These are phyloP conservation scores for Pseudomyrmex dendroicus DNA, from an alignment of 1,140 invertebrate genomes.

Conservation along the genomic window DNA sequence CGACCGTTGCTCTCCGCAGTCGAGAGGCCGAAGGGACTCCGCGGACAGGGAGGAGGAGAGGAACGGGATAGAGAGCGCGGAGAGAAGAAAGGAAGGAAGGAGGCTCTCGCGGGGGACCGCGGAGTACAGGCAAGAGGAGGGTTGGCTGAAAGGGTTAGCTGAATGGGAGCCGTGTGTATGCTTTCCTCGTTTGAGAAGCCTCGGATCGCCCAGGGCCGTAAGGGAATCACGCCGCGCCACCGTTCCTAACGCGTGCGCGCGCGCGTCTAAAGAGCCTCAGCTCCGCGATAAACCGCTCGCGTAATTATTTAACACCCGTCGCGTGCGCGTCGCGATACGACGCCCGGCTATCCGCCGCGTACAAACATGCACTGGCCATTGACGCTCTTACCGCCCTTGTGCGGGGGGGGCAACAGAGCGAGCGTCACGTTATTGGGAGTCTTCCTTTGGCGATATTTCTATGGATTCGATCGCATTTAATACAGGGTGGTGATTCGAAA, in stretches of 20 bases:
- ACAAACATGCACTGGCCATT: neutral
- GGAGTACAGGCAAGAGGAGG: constrained; percentile 57
- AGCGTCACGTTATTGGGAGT: constrained; percentile 11
- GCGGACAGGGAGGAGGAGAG: constrained; percentile 53
- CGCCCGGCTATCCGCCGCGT: neutral
- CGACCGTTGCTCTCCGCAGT: constrained; percentile 69
- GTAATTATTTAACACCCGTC: constrained; percentile 60
- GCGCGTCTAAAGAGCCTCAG: too few species aligned
- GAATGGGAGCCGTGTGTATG: constrained; percentile 80
- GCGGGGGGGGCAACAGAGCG: constrained; percentile 14
- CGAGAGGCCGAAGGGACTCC: constrained; percentile 57
- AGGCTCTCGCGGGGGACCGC: constrained; percentile 55
- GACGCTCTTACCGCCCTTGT: constrained; percentile 3
- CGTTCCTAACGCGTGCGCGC: neutral
- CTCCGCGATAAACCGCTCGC: constrained; percentile 23
- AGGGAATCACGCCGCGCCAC: constrained; percentile 43
- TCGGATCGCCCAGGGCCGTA: constrained; percentile 77
- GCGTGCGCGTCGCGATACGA: neutral
- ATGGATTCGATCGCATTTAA: constrained; percentile 11
- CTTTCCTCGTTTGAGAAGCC: constrained; percentile 79
- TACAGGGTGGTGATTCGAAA: neutral
- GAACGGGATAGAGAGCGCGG: constrained; percentile 19
- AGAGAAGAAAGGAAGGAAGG: constrained; percentile 62
- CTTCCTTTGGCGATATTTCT: constrained; percentile 15
- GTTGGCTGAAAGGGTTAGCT: constrained; percentile 80